Evolutionary conservation across 2,797 vertebrate species (phyloP), one percentile per base, ranked within the genome.

Genomic region (Graptemys geographica): DNA sequence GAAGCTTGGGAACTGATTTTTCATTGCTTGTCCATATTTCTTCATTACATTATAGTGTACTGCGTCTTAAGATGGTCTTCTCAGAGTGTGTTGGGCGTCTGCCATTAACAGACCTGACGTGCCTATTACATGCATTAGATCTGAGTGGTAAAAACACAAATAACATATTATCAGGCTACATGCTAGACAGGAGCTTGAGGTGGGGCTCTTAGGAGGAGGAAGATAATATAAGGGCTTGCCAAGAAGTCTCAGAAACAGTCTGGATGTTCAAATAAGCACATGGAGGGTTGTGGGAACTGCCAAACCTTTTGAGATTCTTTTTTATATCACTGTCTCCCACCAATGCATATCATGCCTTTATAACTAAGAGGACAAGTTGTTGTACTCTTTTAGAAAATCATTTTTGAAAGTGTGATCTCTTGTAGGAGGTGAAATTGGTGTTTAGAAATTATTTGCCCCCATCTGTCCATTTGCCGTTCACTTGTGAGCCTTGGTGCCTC

Each of bases 391-490:
- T 82, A 53, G 19, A 84, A 8, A 19, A 19, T 78, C 13, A 37
- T 81, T 88, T 93, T 82, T 41, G 78, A 27, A 82, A 90, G 44
- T 49, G 11, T 69, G 79, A 31, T 5, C 57, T 59, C 57, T 59
- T 31, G 31, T 5, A 49, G 72, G 51, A 5, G 12, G 27, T 8
- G 41, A 33, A 89, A 80, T 76, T 81, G 81, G 3, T 3, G 55
- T 78, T 11, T 49, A 9, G 83, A 79, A 89, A 62, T 16, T 2
- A 0, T 19, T 2, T 51, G 2, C 16, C 25, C 81, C 2, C 23
- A 27, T 78, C 3, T 3, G 2, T 52, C 55, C 9, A 59, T 4
- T 33, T 83, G 3, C 31, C n/a, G 8, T 59, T 78, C 69, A 87
- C 19, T 1, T 33, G 0, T 78, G 57, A 89, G 13, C 6, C 47